Evolutionary conservation across 2,888 invertebrate genomes (phyloP), one percentile per base, ranked within the genome.

Genomic region (Listrodromus nycthemerus): DNA sequence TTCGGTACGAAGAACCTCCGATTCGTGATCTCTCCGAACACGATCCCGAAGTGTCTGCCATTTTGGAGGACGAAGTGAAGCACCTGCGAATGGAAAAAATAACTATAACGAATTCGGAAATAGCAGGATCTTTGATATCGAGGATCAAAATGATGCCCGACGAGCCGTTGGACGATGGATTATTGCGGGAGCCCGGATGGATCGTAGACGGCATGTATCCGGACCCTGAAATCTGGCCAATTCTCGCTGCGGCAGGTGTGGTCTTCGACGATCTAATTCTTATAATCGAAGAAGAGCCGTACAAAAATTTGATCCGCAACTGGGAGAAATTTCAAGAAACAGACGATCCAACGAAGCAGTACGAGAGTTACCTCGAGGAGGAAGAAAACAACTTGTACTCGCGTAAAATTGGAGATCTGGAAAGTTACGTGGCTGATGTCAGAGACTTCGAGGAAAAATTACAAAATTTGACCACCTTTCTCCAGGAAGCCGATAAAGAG

Each of bases 121-220:
- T 94, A 75, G 92, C 94, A 84, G 92, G 92, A 81, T 93, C 94
- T 90, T 89, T 95, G 24, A 87, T 89, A 8, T 92, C 89, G 50
- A 87, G 91, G 8, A 91, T 95, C 70, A 92, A 83, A 88, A 91
- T 81, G 85, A 91, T 86, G 85, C 91, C 87, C 76, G 89, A 76
- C 91, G 93, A 73, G 89, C 91, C 80, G 41, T 71, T 89, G 6
- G 87, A 85, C n/a, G 79, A 73, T 1, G 82, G 77, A 41, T 71
- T 86, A n/a, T 77, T 66, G 65, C 86, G 87, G 67, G 85, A 94
- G 89, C 94, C 95, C 24, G 95, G 95, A 86, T 96, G 95, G 94
- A 94, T 96, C 84, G 92, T 96, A 74, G 96, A 96, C 89, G 95
- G 94, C 0, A 94, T 96, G 91, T 94, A 95, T 30, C 90, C 94